These are phyloP conservation scores for Papilio dardanus DNA, from an alignment of 1,140 invertebrate species.

Conservation along the genomic window DNA sequence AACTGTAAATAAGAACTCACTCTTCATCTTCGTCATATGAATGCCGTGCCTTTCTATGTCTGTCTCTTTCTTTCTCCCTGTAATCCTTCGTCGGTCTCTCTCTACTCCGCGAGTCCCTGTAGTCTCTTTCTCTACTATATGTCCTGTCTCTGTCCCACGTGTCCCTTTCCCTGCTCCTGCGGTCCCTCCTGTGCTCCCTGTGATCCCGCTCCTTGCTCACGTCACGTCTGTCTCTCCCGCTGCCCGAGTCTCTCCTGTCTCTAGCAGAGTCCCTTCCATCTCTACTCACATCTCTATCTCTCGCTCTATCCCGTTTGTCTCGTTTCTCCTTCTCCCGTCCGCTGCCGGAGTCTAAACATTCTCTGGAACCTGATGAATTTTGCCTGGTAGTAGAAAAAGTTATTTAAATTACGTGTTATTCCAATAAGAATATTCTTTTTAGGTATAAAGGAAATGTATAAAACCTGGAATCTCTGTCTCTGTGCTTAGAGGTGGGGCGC, in stretches of 20 bases:
- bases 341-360: constrained; percentile 80
- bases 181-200: constrained; percentile 63
- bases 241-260: constrained; percentile 74
- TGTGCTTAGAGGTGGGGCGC: constrained; percentile 53
- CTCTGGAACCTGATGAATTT: constrained; percentile 79
- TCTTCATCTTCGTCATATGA: constrained; percentile 79
- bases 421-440: neutral
- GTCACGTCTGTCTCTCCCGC: constrained; percentile 72
- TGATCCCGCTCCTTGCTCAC: constrained; percentile 68
- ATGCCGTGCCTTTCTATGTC: constrained; percentile 68
- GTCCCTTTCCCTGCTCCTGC: constrained; percentile 74
- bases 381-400: constrained; percentile 59
- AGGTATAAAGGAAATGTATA: neutral
- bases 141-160: constrained; percentile 80
- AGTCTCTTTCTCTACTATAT: constrained; percentile 81
- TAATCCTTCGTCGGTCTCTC: constrained; percentile 72
- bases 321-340: constrained; percentile 77
- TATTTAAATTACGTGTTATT: constrained; percentile 24
- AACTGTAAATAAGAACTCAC: constrained; percentile 55
- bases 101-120: constrained; percentile 73
- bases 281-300: constrained; percentile 82
- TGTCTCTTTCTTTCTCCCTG: constrained; percentile 71
- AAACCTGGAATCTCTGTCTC: constrained; percentile 66
- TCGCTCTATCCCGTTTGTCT: constrained; percentile 67
- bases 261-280: constrained; percentile 74